phyloP scores from a whole-genome alignment of 2,888 invertebrate species.

The Carcina quercana region DNA sequence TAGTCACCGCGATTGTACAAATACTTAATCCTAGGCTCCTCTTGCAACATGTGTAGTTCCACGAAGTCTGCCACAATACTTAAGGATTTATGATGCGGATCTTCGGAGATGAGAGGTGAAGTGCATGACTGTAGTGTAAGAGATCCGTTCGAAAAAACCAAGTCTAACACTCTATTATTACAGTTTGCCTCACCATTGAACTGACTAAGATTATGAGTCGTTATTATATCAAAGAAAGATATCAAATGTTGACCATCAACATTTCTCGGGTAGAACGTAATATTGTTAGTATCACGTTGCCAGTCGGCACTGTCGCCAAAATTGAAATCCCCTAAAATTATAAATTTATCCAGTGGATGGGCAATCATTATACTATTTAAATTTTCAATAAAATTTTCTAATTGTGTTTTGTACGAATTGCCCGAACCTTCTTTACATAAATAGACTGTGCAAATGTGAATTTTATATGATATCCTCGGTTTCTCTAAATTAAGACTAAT shows the following conservation, averaged over 20 bases:
- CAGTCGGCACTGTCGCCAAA: neutral
- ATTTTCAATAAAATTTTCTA: constrained; percentile 1
- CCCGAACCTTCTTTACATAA: constrained; percentile 1
- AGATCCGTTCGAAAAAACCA: constrained; percentile 8
- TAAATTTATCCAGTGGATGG: constrained; percentile 3
- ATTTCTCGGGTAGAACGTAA: too few species aligned
- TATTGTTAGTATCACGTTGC: too few species aligned
- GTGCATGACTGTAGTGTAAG: constrained; percentile 1
- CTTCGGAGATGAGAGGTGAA: constrained; percentile 6
- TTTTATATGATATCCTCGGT: neutral
- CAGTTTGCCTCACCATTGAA: neutral
- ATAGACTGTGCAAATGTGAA: constrained; percentile 2
- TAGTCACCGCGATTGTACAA: constrained; percentile 10
- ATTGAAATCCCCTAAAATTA: constrained; percentile 5
- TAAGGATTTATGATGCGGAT: constrained; percentile 10
- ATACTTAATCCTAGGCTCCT: constrained; percentile 1
- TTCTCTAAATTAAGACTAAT: too few species aligned
- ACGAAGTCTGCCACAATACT: neutral
- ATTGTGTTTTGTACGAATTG: neutral
- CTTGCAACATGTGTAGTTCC: neutral
- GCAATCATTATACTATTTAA: neutral
- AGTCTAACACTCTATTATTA: constrained; percentile 8
- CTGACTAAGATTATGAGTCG: constrained; percentile 14
- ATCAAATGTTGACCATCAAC: too few species aligned
- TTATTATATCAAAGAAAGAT: constrained; percentile 1